Conservation (phyloP, 2,113 vertebrate species). For the Mobula hypostoma region DNA sequence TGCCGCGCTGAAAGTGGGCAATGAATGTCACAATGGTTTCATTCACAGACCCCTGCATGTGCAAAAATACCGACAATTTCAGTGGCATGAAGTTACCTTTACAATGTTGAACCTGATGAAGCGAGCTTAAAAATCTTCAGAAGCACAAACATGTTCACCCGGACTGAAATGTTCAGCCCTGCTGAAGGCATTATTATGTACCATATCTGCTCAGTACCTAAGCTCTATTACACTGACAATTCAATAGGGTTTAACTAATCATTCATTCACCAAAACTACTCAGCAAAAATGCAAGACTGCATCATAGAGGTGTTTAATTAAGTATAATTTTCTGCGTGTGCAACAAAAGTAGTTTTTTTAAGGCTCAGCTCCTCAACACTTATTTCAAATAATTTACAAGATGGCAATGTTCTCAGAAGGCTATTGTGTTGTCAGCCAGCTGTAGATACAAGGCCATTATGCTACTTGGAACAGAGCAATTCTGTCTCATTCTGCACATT, state of each 20-base stretch:
- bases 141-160: neutral
- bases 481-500: neutral
- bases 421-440: neutral
- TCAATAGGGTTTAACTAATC: neutral
- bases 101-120: neutral
- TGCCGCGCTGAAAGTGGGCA: neutral
- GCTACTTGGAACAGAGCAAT: neutral
- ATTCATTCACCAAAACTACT: neutral
- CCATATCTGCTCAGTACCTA: neutral
- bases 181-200: neutral
- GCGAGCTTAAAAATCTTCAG: neutral
- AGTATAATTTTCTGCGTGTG: neutral
- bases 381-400: constrained; percentile 11
- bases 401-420: neutral
- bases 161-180: neutral
- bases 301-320: neutral
- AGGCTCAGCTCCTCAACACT: neutral
- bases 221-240: neutral
- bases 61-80: neutral
- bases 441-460: neutral
- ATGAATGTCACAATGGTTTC: neutral
- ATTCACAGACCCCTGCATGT: neutral
- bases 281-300: neutral
- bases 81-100: neutral
- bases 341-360: neutral